Evolutionary conservation across 2,797 vertebrate species (phyloP), one percentile per base, ranked within the genome.

Genomic region (Echeneis naucrates): DNA sequence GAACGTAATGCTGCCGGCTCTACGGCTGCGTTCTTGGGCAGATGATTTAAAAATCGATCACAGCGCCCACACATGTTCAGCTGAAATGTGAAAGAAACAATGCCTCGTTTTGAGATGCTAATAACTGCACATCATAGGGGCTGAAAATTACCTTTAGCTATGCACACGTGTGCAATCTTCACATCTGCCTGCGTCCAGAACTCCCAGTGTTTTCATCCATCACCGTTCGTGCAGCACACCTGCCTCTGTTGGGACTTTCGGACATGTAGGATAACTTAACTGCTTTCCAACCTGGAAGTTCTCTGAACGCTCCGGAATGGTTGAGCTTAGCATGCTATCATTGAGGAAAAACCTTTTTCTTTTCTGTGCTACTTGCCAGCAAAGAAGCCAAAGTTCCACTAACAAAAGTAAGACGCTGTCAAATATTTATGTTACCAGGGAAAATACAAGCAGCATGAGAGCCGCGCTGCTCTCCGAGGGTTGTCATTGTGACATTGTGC

Each of bases 31-130:
- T 74, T 48, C 69, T 48, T 75, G 44, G n/a, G 38, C 72, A 53
- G 9, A 11, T 73, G 19, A 80, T 68, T 81, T 72, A 42, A 83
- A n/a, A 80, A 68, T 75, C 73, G 51, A 69, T 81, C 63, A 52
- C 11, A 4, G 45, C 26, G 2, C 48, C n/a, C n/a, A 53, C 75
- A 38, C 19, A 33, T 42, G 75, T 68, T 51, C 27, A 48, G 45
- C 70, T 70, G 19, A n/a, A n/a, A 69, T 62, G 57, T 40, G 16
- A 59, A 66, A 67, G 68, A 52, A 76, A 67, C 63, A 56, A 44
- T 24, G 8, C 57, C 17, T 60, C 61, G 54, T 23, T 69, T 84
- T 80, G 19, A 55, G 63, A 74, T n/a, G 45, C 67, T 60, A 74
- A 71, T 53, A 68, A 71, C 64, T 35, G 45, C 56, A 57, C n/a